Percentiles rank a stretch among this genome's conserved stretches.
phyloP scores from a whole-genome alignment of 2,113 vertebrate genomes.

The Ammodramus savannarum region DNA sequence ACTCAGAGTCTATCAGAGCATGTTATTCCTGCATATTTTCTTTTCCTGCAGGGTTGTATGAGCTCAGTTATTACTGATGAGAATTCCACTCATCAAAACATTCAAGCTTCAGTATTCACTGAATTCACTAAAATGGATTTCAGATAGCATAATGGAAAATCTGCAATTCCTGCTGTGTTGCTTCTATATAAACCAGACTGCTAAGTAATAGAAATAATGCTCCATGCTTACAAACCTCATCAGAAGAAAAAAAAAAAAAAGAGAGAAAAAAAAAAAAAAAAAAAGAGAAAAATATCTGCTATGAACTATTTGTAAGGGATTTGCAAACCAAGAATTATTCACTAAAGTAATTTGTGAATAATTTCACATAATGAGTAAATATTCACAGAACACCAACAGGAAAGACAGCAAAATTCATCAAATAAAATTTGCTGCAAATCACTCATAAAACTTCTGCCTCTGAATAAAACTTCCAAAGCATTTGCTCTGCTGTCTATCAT shows the following conservation, averaged over 20 bases:
- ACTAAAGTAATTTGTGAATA: neutral
- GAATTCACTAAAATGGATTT: conserved; percentile 4
- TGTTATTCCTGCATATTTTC: neutral
- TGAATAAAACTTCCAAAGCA: neutral
- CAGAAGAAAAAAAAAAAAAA: neutral
- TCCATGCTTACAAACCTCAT: neutral
- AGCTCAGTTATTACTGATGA: neutral
- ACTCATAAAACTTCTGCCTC: neutral
- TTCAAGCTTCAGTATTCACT: neutral
- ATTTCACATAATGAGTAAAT: conserved; percentile 25
- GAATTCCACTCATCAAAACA: neutral
- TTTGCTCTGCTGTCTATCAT: neutral
- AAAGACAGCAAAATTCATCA: conserved; percentile 4
- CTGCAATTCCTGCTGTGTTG: neutral
- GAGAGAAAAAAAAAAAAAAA: neutral
- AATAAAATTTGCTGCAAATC: conserved; percentile 20
- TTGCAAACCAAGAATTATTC: neutral
- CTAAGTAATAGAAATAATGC: neutral
- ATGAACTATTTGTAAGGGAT: neutral
- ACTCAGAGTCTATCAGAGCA: neutral
- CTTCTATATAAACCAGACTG: neutral
- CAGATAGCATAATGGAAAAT: neutral
- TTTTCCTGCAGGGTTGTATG: neutral
- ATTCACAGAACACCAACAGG: neutral
- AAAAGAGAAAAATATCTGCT: neutral